These are phyloP conservation scores for Incurvaria masculella DNA, from an alignment of 2,888 invertebrate species.

Conservation along the genomic window DNA sequence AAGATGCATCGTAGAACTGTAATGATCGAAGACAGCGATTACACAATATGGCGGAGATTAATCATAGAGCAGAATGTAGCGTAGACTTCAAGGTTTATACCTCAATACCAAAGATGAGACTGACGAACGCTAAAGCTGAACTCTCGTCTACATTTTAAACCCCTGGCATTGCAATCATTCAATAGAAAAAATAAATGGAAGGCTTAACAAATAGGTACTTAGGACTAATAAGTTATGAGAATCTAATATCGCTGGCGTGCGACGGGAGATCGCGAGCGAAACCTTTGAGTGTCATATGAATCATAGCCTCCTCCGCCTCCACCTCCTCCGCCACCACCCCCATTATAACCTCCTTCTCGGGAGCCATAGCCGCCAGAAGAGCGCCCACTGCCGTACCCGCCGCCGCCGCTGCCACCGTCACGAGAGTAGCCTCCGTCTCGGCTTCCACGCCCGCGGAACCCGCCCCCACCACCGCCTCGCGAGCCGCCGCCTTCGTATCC, in stretches of 20 bases:
- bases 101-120: too few species aligned
- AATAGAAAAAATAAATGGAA: neutral
- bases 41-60: neutral
- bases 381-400: slow-evolving; percentile 50
- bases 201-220: neutral
- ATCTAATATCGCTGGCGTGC: slow-evolving; percentile 47
- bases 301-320: slow-evolving; percentile 36
- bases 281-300: slow-evolving; percentile 25
- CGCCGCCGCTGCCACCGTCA: slow-evolving; percentile 22
- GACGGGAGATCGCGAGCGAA: slow-evolving; percentile 49
- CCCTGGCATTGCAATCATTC: neutral
- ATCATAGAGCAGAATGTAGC: neutral
- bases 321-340: slow-evolving; percentile 31
- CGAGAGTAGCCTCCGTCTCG: slow-evolving; percentile 15
- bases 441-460: slow-evolving; percentile 40
- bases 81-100: slow-evolving; percentile 1
- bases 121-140: neutral
- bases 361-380: slow-evolving; percentile 56
- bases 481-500: slow-evolving; percentile 38
- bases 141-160: neutral
- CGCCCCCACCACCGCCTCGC: slow-evolving; percentile 47
- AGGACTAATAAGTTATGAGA: slow-evolving; percentile 6
- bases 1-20: neutral
- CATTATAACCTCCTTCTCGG: slow-evolving; percentile 41
- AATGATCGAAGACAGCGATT: neutral